Percentiles rank a stretch among this genome's conserved stretches.
These are phyloP conservation scores for Trissolcus japonicus DNA, from an alignment of 2,888 invertebrate species.

Conservation along the genomic window DNA sequence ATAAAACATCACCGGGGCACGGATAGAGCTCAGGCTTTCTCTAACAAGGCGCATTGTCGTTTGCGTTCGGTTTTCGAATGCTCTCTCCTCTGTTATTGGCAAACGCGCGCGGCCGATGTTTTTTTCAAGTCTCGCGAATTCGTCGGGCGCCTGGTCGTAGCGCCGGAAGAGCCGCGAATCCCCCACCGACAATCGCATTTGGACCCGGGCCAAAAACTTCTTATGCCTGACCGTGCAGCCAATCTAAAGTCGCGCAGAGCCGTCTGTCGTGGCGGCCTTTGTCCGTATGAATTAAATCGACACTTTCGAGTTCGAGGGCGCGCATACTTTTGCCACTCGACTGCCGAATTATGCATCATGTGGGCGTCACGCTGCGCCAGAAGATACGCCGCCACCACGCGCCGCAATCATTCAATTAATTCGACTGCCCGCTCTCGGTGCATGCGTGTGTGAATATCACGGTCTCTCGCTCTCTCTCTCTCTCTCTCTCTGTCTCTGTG, in stretches of 20 bases:
- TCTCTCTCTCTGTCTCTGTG: constrained; percentile 12
- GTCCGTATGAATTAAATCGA: constrained; percentile 40
- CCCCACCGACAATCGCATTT: constrained; percentile 68
- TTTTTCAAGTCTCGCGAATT: constrained; percentile 25
- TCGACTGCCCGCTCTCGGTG: constrained; percentile 26
- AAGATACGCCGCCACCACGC: constrained; percentile 37
- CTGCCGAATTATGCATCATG: constrained; percentile 19
- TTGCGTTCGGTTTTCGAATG: constrained; percentile 9
- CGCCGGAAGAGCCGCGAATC: constrained; percentile 62
- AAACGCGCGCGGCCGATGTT: constrained; percentile 14
- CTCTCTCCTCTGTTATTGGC: constrained; percentile 8
- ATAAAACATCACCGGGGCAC: constrained; percentile 27
- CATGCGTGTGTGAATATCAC: constrained; percentile 39
- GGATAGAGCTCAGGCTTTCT: background rate
- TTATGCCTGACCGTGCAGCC: constrained; percentile 18
- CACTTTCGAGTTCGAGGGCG: constrained; percentile 25
- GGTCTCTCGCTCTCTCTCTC: too few relatives aligned
- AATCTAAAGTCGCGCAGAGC: constrained; percentile 23
- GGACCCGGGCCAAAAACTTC: constrained; percentile 66
- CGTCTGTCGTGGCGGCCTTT: constrained; percentile 28
- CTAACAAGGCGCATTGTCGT: constrained; percentile 7
- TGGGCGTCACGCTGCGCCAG: constrained; percentile 29
- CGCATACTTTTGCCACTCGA: constrained; percentile 32
- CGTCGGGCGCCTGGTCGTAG: constrained; percentile 6
- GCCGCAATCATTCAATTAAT: constrained; percentile 51